phyloP scores from a whole-genome alignment of 2,888 invertebrate genomes.

The Troglohyphantes excavatus region DNA sequence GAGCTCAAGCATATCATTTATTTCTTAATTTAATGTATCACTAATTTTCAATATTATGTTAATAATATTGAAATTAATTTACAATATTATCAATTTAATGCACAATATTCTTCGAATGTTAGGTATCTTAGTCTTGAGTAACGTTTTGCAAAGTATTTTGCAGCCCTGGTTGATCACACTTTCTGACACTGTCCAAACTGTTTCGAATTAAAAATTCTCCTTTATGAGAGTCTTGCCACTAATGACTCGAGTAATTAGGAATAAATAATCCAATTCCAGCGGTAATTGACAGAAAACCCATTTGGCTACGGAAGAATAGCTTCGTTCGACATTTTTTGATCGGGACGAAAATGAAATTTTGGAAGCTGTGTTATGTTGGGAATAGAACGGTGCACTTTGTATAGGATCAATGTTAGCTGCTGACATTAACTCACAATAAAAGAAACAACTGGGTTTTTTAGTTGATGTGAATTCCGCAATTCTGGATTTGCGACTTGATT shows the following conservation, averaged over 20 bases:
- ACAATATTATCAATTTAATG: too few relatives aligned
- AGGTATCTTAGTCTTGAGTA: too few relatives aligned
- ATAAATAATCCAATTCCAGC: slow-evolving; percentile 64
- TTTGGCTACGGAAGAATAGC: slow-evolving; percentile 52
- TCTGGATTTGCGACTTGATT: too few relatives aligned
- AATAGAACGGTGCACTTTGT: not conserved
- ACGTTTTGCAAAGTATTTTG: not conserved
- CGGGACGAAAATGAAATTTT: slow-evolving; percentile 18
- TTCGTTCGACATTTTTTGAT: slow-evolving; percentile 37
- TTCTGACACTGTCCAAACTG: not conserved
- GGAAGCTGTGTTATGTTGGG: slow-evolving; percentile 26
- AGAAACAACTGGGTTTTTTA: too few relatives aligned
- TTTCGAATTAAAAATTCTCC: slow-evolving; percentile 17
- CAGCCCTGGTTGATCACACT: not conserved
- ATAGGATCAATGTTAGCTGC: too few relatives aligned
- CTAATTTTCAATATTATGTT: too few relatives aligned
- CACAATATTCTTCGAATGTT: too few relatives aligned
- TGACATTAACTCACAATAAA: too few relatives aligned
- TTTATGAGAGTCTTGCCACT: slow-evolving; percentile 24
- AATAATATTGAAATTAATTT: too few relatives aligned
- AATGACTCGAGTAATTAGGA: slow-evolving; percentile 62
- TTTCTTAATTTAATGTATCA: too few relatives aligned
- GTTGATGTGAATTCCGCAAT: too few relatives aligned
- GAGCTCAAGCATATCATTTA: too few relatives aligned
- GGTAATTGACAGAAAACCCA: slow-evolving; percentile 48